Conservation (phyloP, 2,888 invertebrate genomes). For the Cephus pygmeus region DNA sequence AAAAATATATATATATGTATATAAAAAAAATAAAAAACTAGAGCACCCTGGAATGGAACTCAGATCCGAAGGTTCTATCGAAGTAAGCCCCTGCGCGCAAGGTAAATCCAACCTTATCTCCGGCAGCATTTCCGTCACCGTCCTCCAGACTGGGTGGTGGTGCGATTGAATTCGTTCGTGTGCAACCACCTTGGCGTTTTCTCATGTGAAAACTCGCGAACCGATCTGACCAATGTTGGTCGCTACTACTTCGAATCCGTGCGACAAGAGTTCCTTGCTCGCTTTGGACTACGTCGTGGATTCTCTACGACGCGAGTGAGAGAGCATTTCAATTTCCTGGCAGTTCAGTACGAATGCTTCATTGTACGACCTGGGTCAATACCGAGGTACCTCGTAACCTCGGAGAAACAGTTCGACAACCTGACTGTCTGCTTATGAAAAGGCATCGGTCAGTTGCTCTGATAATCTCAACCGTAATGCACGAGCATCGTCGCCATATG, state of each 20-base stretch:
- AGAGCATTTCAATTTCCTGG: neutral
- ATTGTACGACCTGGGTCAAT: neutral
- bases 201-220: neutral
- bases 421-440: neutral
- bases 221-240: neutral
- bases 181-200: neutral
- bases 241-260: neutral
- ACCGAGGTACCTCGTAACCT: neutral
- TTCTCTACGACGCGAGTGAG: neutral
- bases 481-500: neutral
- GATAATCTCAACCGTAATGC: neutral
- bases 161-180: neutral
- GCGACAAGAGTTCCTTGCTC: neutral
- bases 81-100: neutral
- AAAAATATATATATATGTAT: too few relatives aligned
- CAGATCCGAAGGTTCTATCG: neutral
- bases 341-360: neutral
- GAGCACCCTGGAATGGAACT: neutral
- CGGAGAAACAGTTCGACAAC: neutral
- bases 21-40: too few relatives aligned
- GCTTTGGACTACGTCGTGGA: neutral
- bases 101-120: neutral
- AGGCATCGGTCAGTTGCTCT: neutral
- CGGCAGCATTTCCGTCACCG: neutral
- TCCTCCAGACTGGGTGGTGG: neutral